Conservation (phyloP, 2,888 invertebrate genomes). For the Cosmia trapezina region DNA sequence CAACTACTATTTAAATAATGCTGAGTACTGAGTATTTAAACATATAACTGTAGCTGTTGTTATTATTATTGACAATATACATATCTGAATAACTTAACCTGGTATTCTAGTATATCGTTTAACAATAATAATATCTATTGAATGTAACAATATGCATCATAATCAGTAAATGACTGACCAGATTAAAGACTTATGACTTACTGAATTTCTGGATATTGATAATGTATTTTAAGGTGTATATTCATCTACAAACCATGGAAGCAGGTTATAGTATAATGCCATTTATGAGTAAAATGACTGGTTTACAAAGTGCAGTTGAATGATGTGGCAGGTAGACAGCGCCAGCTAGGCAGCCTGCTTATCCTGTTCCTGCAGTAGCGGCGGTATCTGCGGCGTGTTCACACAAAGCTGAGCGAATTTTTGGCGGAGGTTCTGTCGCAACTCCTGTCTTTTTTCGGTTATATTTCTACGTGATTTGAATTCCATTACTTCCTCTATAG, state of each 20-base stretch:
- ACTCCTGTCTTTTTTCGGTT: slow-evolving; percentile 94
- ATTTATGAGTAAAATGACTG: slow-evolving; percentile 47
- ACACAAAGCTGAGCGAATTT: slow-evolving; percentile 95
- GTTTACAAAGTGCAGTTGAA: slow-evolving; percentile 74
- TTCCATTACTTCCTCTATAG: slow-evolving; percentile 96
- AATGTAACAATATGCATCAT: slow-evolving; percentile 38
- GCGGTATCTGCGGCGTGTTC: slow-evolving; percentile 82
- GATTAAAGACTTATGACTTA: slow-evolving; percentile 44
- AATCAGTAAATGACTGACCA: slow-evolving; percentile 32
- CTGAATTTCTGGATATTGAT: slow-evolving; percentile 39
- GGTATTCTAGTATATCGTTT: slow-evolving; percentile 31
- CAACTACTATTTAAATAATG: slow-evolving; percentile 42
- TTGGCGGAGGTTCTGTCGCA: slow-evolving; percentile 95
- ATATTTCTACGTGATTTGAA: slow-evolving; percentile 95
- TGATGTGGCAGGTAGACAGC: slow-evolving; percentile 47
- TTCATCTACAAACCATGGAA: slow-evolving; percentile 55
- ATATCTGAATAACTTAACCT: slow-evolving; percentile 49
- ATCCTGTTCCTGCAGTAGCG: slow-evolving; percentile 68
- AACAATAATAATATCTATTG: slow-evolving; percentile 49
- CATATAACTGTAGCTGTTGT: slow-evolving; percentile 32
- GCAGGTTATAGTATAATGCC: slow-evolving; percentile 55
- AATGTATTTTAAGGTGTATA: slow-evolving; percentile 44
- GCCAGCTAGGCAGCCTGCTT: slow-evolving; percentile 75
- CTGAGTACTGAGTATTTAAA: slow-evolving; percentile 55
- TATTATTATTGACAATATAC: slow-evolving; percentile 30